phyloP scores from a whole-genome alignment of 2,888 invertebrate species.

The Clepsis dumicolana region DNA sequence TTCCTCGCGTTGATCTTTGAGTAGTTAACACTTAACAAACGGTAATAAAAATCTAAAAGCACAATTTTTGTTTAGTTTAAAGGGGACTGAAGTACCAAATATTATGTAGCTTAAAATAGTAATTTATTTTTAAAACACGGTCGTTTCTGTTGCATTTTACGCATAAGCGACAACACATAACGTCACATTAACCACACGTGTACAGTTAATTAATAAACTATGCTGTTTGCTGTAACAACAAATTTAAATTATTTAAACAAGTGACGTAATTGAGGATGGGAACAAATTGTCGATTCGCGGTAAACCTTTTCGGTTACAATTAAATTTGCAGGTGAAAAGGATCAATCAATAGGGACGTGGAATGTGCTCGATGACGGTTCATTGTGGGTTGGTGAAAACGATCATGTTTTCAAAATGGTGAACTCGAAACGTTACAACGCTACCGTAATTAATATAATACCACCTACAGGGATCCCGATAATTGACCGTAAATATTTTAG shows the following conservation, averaged over 20 bases:
- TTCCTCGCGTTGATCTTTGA: too few species aligned
- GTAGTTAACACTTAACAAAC: conserved; percentile 3
- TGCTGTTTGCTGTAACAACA: conserved; percentile 42
- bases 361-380: conserved; percentile 18
- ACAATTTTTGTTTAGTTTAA: conserved; percentile 17
- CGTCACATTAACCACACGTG: conserved; percentile 41
- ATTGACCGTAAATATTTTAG: too few species aligned
- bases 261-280: conserved; percentile 37
- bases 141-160: conserved; percentile 29
- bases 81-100: conserved; percentile 26
- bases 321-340: conserved; percentile 41
- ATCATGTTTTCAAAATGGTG: background rate
- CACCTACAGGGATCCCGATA: too few species aligned
- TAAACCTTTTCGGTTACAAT: conserved; percentile 39
- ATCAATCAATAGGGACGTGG: conserved; percentile 37
- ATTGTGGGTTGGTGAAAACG: conserved; percentile 13
- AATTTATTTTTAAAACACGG: conserved; percentile 28
- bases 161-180: conserved; percentile 37
- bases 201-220: conserved; percentile 45
- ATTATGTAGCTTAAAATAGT: conserved; percentile 23
- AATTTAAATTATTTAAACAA: conserved; percentile 43
- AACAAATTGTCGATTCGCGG: conserved; percentile 38
- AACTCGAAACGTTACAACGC: background rate
- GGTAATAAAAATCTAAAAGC: background rate
- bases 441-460: too few species aligned